Base-by-base conservation (phyloP, 2,797 vertebrate genomes). In the Lagodon rhomboides region DNA sequence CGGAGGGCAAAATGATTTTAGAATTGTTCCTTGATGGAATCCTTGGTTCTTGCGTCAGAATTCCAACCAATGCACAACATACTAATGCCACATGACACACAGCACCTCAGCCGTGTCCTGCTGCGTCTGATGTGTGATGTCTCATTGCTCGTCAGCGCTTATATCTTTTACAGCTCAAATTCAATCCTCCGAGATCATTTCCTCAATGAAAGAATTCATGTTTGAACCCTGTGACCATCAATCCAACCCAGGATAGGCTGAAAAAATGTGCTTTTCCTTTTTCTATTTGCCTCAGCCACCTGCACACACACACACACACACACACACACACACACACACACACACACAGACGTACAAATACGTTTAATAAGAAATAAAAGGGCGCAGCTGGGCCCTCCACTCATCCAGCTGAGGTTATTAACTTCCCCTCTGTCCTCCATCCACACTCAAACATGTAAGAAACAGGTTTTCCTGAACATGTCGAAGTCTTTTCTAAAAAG, bases 331-430 rank as follows among this genome's bases (percentile, higher is more conserved):
- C 41, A 58, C 49, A 18, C n/a, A 50, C 44, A 58, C 22, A 56
- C 44, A 56, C 49, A 63, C 46, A 67, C 41, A 44, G 49, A 17
- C 9, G 12, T 18, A 49, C 18, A 47, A 18, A 69, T 18, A 47
- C 11, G 46, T 58, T 65, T 50, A 47, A 77, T 67, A 71, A 56
- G 74, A 75, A 73, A 59, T 44, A 4, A 0, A n/a, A 60, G 66
- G 77, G 20, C 4, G 1, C 82, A 87, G 80, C 84, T 89, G 85
- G 69, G 15, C 27, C 22, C 38, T 41, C 11, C 30, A 56, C 59
- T 71, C 71, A 25, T 38, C 73, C 44, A 30, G 44, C 68, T 47
- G 54, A 69, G 62, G 73, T 77, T 79, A 73, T 82, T 77, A 80
- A 65, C 64, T 53, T 63, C 46, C 44, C 12, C n/a, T 18, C 8